Evolutionary conservation across 2,113 vertebrate species (phyloP).

Genomic region (Lontra canadensis): DNA sequence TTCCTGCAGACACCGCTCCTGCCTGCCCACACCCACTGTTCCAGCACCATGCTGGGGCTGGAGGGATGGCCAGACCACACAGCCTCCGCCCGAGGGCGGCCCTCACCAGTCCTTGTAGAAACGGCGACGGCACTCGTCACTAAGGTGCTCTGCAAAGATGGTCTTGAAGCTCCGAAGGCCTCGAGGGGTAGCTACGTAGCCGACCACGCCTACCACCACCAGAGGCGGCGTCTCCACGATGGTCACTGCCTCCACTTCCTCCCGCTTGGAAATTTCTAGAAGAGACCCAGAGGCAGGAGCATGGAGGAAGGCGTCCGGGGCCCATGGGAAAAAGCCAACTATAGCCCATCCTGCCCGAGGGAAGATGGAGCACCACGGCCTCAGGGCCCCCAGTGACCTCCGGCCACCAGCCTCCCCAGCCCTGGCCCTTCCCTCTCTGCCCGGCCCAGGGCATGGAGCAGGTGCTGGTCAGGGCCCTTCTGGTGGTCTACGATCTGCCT

Average conservation of each 20-base stretch:
- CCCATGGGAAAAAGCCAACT: background rate
- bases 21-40: too few relatives aligned
- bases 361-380: background rate
- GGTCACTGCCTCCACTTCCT: conserved; percentile 89
- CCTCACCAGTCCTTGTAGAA: conserved; percentile 90
- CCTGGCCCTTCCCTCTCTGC: background rate
- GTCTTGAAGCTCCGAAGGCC: conserved; percentile 88
- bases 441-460: background rate
- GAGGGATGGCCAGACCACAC: background rate
- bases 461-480: background rate
- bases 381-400: background rate
- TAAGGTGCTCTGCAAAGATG: conserved; percentile 88
- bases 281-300: background rate
- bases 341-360: background rate
- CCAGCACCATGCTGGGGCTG: background rate
- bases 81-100: fast-evolving
- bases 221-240: conserved; percentile 87
- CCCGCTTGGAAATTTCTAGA: conserved; percentile 86
- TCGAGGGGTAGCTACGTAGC: conserved; percentile 85
- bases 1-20: background rate
- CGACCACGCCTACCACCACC: conserved; percentile 87
- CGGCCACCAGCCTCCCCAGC: background rate
- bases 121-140: conserved; percentile 86
- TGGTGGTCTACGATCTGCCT: background rate
- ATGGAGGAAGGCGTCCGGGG: background rate